These are phyloP conservation scores for Brachyopa scutellaris DNA, from an alignment of 2,888 invertebrate species.

Conservation along the genomic window DNA sequence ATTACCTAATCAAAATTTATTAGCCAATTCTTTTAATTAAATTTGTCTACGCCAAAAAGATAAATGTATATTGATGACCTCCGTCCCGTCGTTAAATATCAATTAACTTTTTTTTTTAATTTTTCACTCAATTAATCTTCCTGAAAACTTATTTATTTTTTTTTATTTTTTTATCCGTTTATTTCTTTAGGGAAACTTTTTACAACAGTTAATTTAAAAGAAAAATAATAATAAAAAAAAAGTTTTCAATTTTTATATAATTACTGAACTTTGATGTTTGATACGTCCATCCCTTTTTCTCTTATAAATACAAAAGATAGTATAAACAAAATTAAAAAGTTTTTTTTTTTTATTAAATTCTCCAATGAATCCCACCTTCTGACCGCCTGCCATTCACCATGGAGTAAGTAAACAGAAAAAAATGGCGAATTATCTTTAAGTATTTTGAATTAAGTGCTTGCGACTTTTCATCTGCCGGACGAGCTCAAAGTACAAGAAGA, in stretches of 20 bases:
- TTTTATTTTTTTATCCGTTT: no score
- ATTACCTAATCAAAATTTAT: no score
- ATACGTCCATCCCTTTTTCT: constrained; percentile 27
- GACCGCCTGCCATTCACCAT: not conserved
- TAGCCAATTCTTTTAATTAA: no score
- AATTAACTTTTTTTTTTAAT: constrained; percentile 51
- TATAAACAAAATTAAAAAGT: constrained; percentile 44
- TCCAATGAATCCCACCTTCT: no score
- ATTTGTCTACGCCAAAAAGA: no score
- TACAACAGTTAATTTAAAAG: not conserved
- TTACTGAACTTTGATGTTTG: constrained; percentile 69
- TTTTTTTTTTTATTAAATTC: not conserved
- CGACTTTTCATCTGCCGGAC: constrained; percentile 55
- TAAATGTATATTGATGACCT: constrained; percentile 60
- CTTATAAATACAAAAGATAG: constrained; percentile 34
- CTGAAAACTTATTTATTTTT: no score
- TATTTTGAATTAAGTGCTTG: constrained; percentile 71
- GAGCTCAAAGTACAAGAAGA: constrained; percentile 56
- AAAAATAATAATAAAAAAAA: constrained; percentile 17
- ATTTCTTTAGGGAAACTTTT: no score
- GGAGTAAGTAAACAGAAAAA: not conserved
- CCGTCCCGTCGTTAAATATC: constrained; percentile 46
- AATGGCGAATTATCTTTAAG: constrained; percentile 54
- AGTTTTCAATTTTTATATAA: constrained; percentile 62
- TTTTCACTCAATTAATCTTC: constrained; percentile 54